Base-by-base conservation (phyloP, 64 coral and sea anemone species). In the Orbicella faveolata region DNA sequence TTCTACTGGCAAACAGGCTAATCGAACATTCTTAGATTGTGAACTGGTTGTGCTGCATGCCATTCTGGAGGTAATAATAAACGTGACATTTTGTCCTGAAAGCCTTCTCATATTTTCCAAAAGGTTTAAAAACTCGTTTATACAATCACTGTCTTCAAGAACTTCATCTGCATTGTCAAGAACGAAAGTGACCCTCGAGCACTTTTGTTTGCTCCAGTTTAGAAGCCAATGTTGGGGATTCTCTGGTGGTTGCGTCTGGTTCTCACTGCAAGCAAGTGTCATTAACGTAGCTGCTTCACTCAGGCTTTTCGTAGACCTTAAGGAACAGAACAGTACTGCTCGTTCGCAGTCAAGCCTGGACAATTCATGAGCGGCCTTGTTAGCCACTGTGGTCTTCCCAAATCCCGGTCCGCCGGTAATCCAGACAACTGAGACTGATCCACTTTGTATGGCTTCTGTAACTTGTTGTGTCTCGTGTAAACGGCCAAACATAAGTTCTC, bases 371-470 rank as follows among this genome's bases (percentile, higher is more conserved):
- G 64, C 83, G 30, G 80, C 91, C 55, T 48, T 39, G 48, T 80
- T 92, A 2, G 84, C 84, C 84, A 81, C 61, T 63, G 91, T 77
- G 9, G 91, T 92, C 79, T 92, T 92, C 33, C 91, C 84, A 86
- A 77, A 91, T 34, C 90, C 90, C 44, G 90, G 90, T 14, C 90
- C 90, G 9, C 90, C 90, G n/a, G 90, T 91, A 20, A 91, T 48
- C 11, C 76, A 34, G 25, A 86, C 90, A 13, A 84, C 73, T 3
- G 70, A 15, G 63, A 52, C 5, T 8, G n/a, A 35, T 44, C 39
- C 23, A 14, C 69, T 36, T 21, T 68, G 26, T 26, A 85, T 39
- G 48, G 59, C 9, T 0, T 84, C 1, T 13, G 0, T 33, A 9
- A 85, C 51, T 2, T 77, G 0, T 36, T 77, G 16, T 9, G 78